These are phyloP conservation scores for Atta texana DNA, from an alignment of 1,140 invertebrate genomes.

Conservation along the genomic window DNA sequence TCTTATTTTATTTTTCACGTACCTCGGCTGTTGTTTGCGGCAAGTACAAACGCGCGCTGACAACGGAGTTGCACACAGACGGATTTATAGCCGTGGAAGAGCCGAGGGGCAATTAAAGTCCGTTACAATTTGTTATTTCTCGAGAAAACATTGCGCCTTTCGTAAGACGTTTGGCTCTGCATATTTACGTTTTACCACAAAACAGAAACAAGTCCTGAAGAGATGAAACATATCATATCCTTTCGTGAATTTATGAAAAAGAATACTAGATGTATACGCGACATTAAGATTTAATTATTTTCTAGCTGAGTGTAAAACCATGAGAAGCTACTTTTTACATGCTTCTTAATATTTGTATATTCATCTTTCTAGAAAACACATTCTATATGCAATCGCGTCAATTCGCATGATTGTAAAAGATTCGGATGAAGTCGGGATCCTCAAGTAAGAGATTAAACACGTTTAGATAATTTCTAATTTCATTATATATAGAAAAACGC, in stretches of 20 bases:
- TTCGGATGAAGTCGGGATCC: too few species aligned
- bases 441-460: too few species aligned
- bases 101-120: slow-evolving; percentile 52
- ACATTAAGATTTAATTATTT: neutral
- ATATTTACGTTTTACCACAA: neutral
- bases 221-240: neutral
- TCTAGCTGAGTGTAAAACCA: neutral
- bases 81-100: slow-evolving; percentile 49
- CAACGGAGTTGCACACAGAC: slow-evolving; percentile 10
- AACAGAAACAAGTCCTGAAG: neutral
- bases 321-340: neutral
- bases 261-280: too few species aligned
- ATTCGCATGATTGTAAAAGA: slow-evolving; percentile 14
- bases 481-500: too few species aligned
- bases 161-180: neutral
- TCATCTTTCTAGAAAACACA: neutral
- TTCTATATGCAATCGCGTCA: neutral
- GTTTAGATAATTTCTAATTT: too few species aligned
- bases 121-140: slow-evolving; percentile 56
- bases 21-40: slow-evolving; percentile 32
- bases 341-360: neutral
- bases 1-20: slow-evolving; percentile 32
- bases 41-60: slow-evolving; percentile 42
- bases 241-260: neutral
- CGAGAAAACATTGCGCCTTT: slow-evolving; percentile 4